Base-by-base conservation (phyloP, 1,140 invertebrate genomes). In the Laupala kohalensis region DNA sequence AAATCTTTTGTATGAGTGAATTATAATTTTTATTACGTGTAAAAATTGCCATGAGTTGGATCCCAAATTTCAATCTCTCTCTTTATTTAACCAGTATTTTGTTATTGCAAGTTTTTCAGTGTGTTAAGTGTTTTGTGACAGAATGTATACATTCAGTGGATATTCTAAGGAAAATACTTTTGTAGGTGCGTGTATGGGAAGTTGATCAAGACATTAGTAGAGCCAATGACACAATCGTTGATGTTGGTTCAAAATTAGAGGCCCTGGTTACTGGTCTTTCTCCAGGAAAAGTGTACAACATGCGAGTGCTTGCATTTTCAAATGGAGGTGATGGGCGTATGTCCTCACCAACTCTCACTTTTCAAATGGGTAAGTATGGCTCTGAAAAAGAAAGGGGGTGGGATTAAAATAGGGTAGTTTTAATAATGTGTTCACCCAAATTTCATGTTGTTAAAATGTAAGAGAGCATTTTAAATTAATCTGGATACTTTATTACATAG, bases 271-370 rank as follows among this genome's bases (percentile, higher is more conserved):
- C 80, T 5, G 90, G 89, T 77, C 82, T 98, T 9, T 89, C 89
- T 5, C 92, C 92, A 2, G 94, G 92, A 25, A 94, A 94, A 80
- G 85, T 87, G 0, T 98, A 98, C 78, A 88, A 91, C 75, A 84
- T 98, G 76, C 85, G 96, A 79, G 93, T 98, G 0, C 84, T 97
- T 9, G 96, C 92, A 0, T 98, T 88, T 81, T 97, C 94, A 26
- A 90, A 92, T 75, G 96, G 96, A 27, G 96, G 96, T 0, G 95
- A 97, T 79, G 96, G 96, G 0, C 87, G 95, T 69, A 97, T 97
- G 93, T 97, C 95, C 66, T 97, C 94, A 73, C 95, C 95, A 0
- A 87, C 91, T 3, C 84, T 91, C 74, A 88, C 88, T 74, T 96
- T 97, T 81, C 89, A 92, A 84, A 93, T 94, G 91, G 92, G 92